Conservation (phyloP, 2,113 vertebrate species). For the Istiophorus platypterus region DNA sequence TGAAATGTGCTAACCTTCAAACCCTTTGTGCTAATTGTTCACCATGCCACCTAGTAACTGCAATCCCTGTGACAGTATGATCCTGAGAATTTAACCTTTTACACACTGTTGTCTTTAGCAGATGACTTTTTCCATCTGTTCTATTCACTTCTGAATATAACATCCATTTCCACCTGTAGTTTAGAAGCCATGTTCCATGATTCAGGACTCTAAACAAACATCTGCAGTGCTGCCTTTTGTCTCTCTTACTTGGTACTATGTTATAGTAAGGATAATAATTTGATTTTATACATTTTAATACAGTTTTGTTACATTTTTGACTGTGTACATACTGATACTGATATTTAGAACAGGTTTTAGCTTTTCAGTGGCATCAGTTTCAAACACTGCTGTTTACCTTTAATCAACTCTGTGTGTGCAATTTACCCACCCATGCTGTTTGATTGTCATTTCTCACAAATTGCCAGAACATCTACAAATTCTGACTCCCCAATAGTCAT, state of each 20-base stretch:
- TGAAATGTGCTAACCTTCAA: slow-evolving; percentile 38
- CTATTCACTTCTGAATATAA: background rate
- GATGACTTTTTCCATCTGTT: slow-evolving; percentile 18
- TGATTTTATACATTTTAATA: background rate
- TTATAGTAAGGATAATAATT: background rate
- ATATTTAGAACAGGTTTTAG: background rate
- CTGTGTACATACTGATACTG: background rate
- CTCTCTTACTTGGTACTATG: background rate
- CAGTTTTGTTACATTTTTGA: no score
- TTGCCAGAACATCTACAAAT: background rate
- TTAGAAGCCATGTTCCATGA: background rate
- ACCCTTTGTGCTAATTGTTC: slow-evolving; percentile 18
- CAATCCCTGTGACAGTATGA: background rate
- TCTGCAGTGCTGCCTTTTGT: background rate
- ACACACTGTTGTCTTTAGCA: background rate
- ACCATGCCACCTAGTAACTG: slow-evolving; percentile 7
- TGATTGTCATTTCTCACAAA: background rate
- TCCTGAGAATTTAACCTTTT: slow-evolving; percentile 5
- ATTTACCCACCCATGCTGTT: background rate
- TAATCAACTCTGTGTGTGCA: background rate
- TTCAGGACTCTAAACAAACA: background rate
- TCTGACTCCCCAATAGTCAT: no score
- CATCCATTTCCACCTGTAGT: background rate
- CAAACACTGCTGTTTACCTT: background rate
- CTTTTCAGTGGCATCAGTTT: background rate